Conservation (phyloP, 2,888 invertebrate species). For the Protonemura montana region DNA sequence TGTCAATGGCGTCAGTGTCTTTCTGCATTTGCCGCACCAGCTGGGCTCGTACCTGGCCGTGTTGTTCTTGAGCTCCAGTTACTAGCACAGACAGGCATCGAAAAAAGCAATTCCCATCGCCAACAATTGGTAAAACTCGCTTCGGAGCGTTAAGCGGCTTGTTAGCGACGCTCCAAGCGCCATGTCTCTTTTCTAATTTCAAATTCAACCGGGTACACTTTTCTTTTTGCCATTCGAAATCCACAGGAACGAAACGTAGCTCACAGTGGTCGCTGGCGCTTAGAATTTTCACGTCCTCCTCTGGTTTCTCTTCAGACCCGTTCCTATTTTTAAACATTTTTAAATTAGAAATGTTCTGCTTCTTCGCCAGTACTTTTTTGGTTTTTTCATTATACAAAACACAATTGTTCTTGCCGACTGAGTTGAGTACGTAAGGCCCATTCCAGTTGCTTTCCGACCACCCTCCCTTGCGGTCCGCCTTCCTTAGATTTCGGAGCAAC, state of each 20-base stretch:
- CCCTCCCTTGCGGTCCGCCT: conserved; percentile 38
- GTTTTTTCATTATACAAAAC: not conserved
- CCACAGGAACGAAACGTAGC: not conserved
- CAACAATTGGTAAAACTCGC: conserved; percentile 2
- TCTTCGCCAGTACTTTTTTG: not conserved
- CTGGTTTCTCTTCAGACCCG: conserved; percentile 7
- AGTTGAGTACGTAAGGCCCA: conserved; percentile 21
- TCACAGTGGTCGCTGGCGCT: not conserved
- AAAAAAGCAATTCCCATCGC: not conserved
- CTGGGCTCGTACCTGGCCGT: not conserved
- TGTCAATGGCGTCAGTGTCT: no score
- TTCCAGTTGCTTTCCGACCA: conserved; percentile 34
- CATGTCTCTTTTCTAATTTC: not conserved
- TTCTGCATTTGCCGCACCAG: not conserved
- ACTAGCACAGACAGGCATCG: conserved; percentile 7
- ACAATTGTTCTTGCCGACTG: not conserved
- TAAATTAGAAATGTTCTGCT: conserved; percentile 7
- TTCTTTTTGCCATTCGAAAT: conserved; percentile 12
- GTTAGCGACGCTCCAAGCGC: conserved; percentile 12
- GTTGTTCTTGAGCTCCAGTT: conserved; percentile 12
- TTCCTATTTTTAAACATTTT: not conserved
- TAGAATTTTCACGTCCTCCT: not conserved
- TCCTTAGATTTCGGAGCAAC: conserved; percentile 16
- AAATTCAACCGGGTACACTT: not conserved
- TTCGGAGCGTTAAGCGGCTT: conserved; percentile 7